Evolutionary conservation across 2,797 vertebrate genomes (phyloP).

Genomic region (Poeciliopsis turneri): DNA sequence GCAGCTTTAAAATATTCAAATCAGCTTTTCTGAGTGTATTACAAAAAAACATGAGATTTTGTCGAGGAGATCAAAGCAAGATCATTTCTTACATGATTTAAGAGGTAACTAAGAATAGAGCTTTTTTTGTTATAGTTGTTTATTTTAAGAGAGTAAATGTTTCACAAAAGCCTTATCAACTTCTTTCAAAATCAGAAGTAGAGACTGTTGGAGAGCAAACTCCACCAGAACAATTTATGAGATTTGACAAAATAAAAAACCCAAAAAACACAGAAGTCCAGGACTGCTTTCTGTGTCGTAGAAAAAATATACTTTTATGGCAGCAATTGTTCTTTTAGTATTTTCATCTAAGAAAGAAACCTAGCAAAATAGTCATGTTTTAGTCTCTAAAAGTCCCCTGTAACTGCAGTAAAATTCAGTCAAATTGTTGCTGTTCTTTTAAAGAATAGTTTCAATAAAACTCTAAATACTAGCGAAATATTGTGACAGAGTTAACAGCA

Average conservation of each 20-base stretch:
- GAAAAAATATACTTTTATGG: not conserved
- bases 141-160: not conserved
- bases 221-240: not conserved
- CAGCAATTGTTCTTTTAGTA: not conserved
- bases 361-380: not conserved
- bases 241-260: not conserved
- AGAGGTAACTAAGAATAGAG: not conserved
- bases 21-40: not conserved
- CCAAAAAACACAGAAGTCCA: not conserved
- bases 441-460: not conserved
- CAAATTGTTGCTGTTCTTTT: not conserved
- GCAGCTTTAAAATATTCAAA: not conserved
- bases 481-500: not conserved
- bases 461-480: not conserved
- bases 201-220: not conserved
- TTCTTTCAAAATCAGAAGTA: not conserved
- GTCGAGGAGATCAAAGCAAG: not conserved
- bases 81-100: not conserved
- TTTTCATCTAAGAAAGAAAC: not conserved
- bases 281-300: not conserved
- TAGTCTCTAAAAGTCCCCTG: not conserved
- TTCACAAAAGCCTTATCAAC: not conserved
- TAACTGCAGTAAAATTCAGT: not conserved
- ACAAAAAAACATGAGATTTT: not conserved
- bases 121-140: not conserved